phyloP scores from a whole-genome alignment of 2,113 vertebrate genomes.

The Calypte anna region DNA sequence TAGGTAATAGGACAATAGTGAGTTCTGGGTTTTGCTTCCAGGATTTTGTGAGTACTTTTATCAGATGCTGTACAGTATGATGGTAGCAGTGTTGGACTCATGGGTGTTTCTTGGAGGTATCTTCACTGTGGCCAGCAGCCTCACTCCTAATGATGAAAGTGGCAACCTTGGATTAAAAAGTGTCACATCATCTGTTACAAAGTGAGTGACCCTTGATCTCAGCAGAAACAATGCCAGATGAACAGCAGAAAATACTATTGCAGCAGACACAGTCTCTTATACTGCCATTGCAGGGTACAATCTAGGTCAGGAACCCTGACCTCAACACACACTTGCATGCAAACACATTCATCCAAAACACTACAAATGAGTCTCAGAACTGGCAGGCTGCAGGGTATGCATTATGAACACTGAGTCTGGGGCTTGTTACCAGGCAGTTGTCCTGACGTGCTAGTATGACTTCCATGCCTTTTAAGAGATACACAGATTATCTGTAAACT shows the following conservation, averaged over 20 bases:
- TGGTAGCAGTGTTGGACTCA: background rate
- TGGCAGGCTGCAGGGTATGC: background rate
- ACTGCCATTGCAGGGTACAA: background rate
- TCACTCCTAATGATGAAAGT: background rate
- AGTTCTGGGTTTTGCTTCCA: background rate
- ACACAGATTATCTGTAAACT: background rate
- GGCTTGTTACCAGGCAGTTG: background rate
- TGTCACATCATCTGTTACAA: background rate
- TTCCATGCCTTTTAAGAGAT: background rate
- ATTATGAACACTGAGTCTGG: background rate
- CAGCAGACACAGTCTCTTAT: background rate
- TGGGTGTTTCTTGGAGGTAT: background rate
- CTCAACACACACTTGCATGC: background rate
- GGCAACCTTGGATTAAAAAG: background rate
- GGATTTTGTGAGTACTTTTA: background rate
- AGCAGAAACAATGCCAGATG: background rate
- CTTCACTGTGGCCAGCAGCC: background rate
- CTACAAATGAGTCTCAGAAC: constrained; percentile 11
- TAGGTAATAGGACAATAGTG: background rate
- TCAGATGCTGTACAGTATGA: background rate
- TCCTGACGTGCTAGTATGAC: background rate
- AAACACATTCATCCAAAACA: background rate
- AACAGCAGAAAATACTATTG: background rate
- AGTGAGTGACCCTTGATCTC: background rate
- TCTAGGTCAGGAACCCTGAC: constrained; percentile 46